Conservation (phyloP, 64 coral and sea anemone genomes). For the Actinia equina region DNA sequence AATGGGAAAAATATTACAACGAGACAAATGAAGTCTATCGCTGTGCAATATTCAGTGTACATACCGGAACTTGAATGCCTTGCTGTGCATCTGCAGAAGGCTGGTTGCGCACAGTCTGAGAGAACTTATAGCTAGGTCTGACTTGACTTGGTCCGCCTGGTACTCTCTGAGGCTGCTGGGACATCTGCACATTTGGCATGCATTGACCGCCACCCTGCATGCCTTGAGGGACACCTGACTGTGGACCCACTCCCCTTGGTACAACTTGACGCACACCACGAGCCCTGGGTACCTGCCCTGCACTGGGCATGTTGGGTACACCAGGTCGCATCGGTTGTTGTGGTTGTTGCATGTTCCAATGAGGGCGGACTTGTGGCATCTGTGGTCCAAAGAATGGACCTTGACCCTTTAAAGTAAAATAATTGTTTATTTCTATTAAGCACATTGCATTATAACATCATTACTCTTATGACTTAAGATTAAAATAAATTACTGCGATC, state of each 20-base stretch:
- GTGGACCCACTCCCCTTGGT: slow-evolving; percentile 63
- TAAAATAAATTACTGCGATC: too few species aligned
- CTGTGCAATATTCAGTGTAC: background rate
- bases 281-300: slow-evolving; percentile 73
- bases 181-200: slow-evolving; percentile 46
- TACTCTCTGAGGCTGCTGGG: slow-evolving; percentile 40
- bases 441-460: too few species aligned
- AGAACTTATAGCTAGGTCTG: slow-evolving; percentile 52
- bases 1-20: too few species aligned
- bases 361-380: slow-evolving; percentile 78
- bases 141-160: slow-evolving; percentile 32
- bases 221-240: slow-evolving; percentile 39
- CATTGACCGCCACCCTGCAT: slow-evolving; percentile 30
- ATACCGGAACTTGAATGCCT: slow-evolving; percentile 55
- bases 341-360: slow-evolving; percentile 64
- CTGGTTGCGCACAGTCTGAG: slow-evolving; percentile 70
- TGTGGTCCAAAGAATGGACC: slow-evolving; percentile 82
- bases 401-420: slow-evolving; percentile 43
- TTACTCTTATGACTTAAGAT: too few species aligned
- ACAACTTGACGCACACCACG: slow-evolving; percentile 77
- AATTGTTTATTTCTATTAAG: too few species aligned
- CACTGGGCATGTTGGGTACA: slow-evolving; percentile 68
- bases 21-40: too few species aligned
- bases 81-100: slow-evolving; percentile 37
- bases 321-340: slow-evolving; percentile 82